A percentile compares a stretch with the other conserved stretches of the same genome.
Evolutionary conservation across 2,113 vertebrate species (phyloP).

Genomic region (Macaca mulatta): DNA sequence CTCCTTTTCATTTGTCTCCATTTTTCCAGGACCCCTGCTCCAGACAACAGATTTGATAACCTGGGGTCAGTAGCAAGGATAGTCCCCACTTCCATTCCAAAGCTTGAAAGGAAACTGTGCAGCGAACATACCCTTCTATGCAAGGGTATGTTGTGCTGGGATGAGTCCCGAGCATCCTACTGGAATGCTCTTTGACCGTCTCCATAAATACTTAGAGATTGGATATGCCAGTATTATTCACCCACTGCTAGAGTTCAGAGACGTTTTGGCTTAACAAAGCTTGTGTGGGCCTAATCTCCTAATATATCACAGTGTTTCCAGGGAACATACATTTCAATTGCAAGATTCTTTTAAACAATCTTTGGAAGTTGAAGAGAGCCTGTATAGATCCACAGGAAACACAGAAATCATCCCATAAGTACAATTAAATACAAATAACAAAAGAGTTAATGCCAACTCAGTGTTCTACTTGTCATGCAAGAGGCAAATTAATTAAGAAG

Average conservation of each 20-base stretch:
- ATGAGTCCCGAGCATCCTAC: not conserved
- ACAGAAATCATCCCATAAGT: not conserved
- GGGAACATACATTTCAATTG: not conserved
- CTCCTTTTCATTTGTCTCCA: not conserved
- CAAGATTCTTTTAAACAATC: not conserved
- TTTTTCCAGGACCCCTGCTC: not conserved
- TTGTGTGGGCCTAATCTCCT: not conserved
- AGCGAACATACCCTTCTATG: not conserved
- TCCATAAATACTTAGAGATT: not conserved
- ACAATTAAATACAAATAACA: not conserved
- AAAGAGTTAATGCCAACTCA: not conserved
- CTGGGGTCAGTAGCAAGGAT: not conserved
- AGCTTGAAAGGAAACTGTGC: not conserved
- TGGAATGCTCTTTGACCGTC: not conserved
- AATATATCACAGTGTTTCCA: not conserved
- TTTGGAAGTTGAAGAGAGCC: not conserved
- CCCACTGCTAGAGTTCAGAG: not conserved
- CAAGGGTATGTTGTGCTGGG: not conserved
- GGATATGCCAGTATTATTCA: not conserved
- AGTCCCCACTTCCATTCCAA: not conserved
- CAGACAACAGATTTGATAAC: not conserved
- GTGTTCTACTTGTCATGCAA: conserved; percentile 21
- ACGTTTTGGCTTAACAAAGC: not conserved
- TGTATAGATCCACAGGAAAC: not conserved
- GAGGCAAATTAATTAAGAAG: conserved; percentile 45